phyloP scores from a whole-genome alignment of 53 echinoderm and acorn worm genomes.

The Pentamera pediparva region DNA sequence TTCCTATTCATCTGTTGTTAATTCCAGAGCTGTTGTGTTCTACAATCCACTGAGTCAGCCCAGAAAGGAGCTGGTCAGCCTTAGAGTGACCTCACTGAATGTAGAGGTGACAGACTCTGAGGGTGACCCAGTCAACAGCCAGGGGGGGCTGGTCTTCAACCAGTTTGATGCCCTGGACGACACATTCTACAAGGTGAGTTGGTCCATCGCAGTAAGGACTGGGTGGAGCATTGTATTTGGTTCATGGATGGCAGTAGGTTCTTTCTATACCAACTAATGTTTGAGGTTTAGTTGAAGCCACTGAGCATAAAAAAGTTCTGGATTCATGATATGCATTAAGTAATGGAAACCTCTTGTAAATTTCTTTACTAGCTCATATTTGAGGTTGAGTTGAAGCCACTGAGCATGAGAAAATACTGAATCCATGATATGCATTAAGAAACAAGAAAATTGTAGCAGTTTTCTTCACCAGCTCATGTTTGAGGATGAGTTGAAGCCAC shows the following conservation, averaged over 20 bases:
- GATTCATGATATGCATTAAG: constrained; percentile 54
- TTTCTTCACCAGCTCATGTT: constrained; percentile 94
- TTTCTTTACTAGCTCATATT: constrained; percentile 91
- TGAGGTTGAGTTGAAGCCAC: constrained; percentile 61
- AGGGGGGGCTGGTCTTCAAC: constrained; percentile 72
- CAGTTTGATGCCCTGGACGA: constrained; percentile 40
- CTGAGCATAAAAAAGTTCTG: constrained; percentile 69
- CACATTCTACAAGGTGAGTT: constrained; percentile 66
- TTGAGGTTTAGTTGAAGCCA: constrained; percentile 63
- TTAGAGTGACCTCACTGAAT: constrained; percentile 75
- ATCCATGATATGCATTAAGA: too few relatives aligned
- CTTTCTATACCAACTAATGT: too few relatives aligned
- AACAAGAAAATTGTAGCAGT: too few relatives aligned
- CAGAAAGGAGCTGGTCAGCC: constrained; percentile 67
- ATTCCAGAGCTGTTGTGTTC: constrained; percentile 67
- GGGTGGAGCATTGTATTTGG: neutral
- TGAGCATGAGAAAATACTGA: constrained; percentile 68
- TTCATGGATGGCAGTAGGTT: constrained; percentile 34
- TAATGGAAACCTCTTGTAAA: too few relatives aligned
- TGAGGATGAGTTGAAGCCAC: constrained; percentile 68
- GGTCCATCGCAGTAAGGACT: neutral
- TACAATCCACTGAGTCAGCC: constrained; percentile 82
- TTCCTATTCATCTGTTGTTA: neutral
- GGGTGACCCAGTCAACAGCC: constrained; percentile 63
- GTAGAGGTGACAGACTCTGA: constrained; percentile 84